Base-by-base conservation (phyloP, 2,797 vertebrate species). In the Pseudomugil tenellus region DNA sequence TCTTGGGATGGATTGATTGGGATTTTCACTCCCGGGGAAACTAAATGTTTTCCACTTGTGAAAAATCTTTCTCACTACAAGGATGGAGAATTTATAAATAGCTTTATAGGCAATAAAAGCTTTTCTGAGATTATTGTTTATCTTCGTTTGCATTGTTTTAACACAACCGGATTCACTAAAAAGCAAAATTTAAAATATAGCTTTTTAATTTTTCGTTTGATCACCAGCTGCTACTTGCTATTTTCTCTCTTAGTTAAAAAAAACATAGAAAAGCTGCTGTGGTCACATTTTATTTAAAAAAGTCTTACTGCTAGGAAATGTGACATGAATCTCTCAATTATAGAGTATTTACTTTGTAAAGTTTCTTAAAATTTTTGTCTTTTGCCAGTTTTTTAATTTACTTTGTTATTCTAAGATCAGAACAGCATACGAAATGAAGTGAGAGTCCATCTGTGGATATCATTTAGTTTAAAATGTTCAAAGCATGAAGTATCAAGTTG, bases 391-490 rank as follows among this genome's bases (percentile, higher is more conserved):
- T 49, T 57, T 49, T 9, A 56, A 57, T 21, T 32, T 32, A 41
- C n/a, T n/a, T n/a, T n/a, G 31, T 10, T 2, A 31, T 46, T 66
- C 17, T 37, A 19, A 58, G 21, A 51, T 16, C 58, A 23, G 17
- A 61, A 58, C 8, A 23, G 17, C 8, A 53, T 34, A 59, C 29
- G 7, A 58, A 19, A 72, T 54, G 2, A 64, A 4, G 4, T 51
- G 1, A 53, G 39, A 69, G 32, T 64, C 4, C 26, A 41, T 43
- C 54, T 37, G 2, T 49, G 3, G 39, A 60, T 58, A 56, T 19
- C 65, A 66, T 52, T 66, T 70, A 6, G n/a, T 51, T 63, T 34
- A 0, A 53, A 71, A 72, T 26, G 31, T 49, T 52, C 57, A 55
- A 51, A 37, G 34, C 26, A 43, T 60, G 58, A 55, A 17, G 16